Percentiles rank a stretch among this genome's conserved stretches.
Conservation (phyloP, 2,888 invertebrate genomes). For the Leuctra nigra region DNA sequence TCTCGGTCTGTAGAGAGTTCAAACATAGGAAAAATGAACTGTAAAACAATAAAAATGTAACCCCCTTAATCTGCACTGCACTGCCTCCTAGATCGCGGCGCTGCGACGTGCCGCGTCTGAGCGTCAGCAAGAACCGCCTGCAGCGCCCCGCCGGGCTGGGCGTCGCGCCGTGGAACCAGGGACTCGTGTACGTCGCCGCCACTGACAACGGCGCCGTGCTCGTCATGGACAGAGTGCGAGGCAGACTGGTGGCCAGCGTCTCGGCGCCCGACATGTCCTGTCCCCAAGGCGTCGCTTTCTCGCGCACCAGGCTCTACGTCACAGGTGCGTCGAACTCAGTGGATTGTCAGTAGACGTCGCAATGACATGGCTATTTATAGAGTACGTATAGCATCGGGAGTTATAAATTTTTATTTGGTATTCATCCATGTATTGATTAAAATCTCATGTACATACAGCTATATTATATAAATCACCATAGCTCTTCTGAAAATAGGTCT, state of each 20-base stretch:
- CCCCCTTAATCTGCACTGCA: too few species aligned
- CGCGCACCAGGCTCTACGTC: constrained; percentile 49
- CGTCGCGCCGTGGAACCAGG: constrained; percentile 54
- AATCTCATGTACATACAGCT: too few species aligned
- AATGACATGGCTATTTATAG: too few species aligned
- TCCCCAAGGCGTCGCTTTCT: constrained; percentile 55
- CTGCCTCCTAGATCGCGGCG: constrained; percentile 45
- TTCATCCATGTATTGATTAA: too few species aligned
- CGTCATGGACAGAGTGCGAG: constrained; percentile 39
- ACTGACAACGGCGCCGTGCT: constrained; percentile 50
- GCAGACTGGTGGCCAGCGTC: constrained; percentile 46
- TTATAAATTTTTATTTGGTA: too few species aligned
- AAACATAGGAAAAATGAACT: too few species aligned
- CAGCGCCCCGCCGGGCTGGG: constrained; percentile 62
- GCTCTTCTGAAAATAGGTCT: too few species aligned
- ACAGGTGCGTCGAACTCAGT: constrained; percentile 47
- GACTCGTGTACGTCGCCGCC: constrained; percentile 59
- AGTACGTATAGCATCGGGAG: too few species aligned
- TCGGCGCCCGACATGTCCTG: constrained; percentile 52
- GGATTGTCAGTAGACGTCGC: too few species aligned
- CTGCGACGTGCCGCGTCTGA: constrained; percentile 46
- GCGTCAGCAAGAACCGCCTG: constrained; percentile 46
- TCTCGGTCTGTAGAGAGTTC: too few species aligned
- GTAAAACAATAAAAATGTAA: too few species aligned
- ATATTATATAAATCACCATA: too few species aligned